Percentiles rank a stretch among this genome's conserved stretches.
Evolutionary conservation across 2,797 vertebrate genomes (phyloP).

Genomic region (Diceros bicornis): DNA sequence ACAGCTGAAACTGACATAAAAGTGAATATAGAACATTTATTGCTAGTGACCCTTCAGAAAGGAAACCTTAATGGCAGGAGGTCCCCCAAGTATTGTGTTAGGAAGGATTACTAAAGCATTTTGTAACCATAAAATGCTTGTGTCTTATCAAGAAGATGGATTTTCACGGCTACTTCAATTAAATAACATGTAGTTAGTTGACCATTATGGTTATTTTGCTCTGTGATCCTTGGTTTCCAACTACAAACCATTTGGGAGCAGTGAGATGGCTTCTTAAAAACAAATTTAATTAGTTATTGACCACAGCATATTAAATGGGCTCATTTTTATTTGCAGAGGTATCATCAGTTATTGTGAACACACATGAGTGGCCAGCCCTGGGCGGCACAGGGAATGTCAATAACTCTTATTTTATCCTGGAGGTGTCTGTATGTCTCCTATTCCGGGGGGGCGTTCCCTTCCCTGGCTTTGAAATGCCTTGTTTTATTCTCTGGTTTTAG

Average conservation of each 20-base stretch:
- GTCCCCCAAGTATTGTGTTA: neutral
- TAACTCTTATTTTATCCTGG: neutral
- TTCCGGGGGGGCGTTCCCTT: neutral
- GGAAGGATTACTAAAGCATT: neutral
- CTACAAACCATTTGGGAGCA: neutral
- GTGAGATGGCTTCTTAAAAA: neutral
- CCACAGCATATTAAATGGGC: neutral
- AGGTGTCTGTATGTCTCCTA: too few species aligned
- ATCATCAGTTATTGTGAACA: neutral
- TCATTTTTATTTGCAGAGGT: neutral
- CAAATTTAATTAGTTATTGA: too few species aligned
- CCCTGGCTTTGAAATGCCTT: too few species aligned
- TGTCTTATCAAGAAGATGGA: neutral
- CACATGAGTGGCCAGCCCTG: fast-evolving
- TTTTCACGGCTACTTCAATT: neutral
- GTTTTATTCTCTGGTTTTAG: neutral
- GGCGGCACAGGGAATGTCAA: fast-evolving
- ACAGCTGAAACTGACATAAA: neutral
- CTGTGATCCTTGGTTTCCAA: neutral
- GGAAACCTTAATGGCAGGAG: neutral
- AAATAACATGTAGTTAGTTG: fast-evolving
- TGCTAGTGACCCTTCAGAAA: neutral
- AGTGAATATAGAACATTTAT: fast-evolving
- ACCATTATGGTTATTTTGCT: neutral
- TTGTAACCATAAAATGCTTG: neutral